A percentile compares a stretch with the other conserved stretches of the same genome.
Evolutionary conservation across 2,113 vertebrate species (phyloP).

Genomic region (Hippocampus mohnikei): DNA sequence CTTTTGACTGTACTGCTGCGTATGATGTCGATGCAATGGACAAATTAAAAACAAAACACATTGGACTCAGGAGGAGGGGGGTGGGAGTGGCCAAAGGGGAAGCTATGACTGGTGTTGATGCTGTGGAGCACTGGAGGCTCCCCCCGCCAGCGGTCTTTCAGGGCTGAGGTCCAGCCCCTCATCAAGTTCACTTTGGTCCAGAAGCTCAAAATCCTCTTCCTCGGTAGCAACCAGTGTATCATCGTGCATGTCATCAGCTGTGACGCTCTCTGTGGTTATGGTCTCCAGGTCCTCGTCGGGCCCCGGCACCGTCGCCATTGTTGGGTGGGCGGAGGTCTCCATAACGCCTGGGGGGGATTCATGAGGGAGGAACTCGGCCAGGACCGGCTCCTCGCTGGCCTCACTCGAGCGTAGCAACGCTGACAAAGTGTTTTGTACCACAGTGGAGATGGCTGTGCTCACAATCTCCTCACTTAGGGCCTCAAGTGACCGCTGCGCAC

Average conservation of each 20-base stretch:
- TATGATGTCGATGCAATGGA: constrained; percentile 37
- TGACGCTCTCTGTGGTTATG: constrained; percentile 1
- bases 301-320: constrained; percentile 10
- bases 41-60: constrained; percentile 46
- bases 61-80: no score
- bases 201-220: constrained; percentile 95
- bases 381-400: constrained; percentile 67
- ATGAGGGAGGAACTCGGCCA: constrained; percentile 68
- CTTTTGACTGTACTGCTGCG: constrained; percentile 31
- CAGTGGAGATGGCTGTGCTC: constrained; percentile 81
- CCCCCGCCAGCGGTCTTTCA: constrained; percentile 53
- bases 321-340: constrained; percentile 55
- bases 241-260: constrained; percentile 51
- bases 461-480: constrained; percentile 84
- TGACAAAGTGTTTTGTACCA: constrained; percentile 84
- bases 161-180: constrained; percentile 77
- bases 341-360: constrained; percentile 64
- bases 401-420: constrained; percentile 78
- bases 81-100: not conserved
- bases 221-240: constrained; percentile 65
- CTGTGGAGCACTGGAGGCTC: constrained; percentile 26
- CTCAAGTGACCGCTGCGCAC: constrained; percentile 71
- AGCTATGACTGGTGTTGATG: constrained; percentile 69
- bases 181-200: constrained; percentile 98
- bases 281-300: constrained; percentile 31